A percentile compares a stretch with the other conserved stretches of the same genome.
Evolutionary conservation across 2,888 invertebrate species (phyloP).

Genomic region (Anagyrus pseudococci): DNA sequence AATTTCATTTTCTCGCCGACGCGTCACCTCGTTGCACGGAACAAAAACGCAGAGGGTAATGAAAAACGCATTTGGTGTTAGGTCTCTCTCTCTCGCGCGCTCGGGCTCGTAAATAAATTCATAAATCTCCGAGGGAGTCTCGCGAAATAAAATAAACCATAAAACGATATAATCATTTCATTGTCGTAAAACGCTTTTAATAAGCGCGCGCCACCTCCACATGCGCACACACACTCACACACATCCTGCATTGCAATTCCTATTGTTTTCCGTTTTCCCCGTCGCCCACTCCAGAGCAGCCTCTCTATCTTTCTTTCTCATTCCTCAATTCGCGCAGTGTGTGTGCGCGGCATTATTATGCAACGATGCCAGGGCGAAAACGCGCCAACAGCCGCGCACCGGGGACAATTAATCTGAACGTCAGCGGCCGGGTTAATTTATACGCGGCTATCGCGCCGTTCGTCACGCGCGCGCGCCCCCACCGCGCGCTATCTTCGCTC

Average conservation of each 20-base stretch:
- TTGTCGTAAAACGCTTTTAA: conserved; percentile 34
- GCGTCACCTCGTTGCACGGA: background rate
- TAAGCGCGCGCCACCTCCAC: conserved; percentile 16
- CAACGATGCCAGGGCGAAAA: conserved; percentile 26
- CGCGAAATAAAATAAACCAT: conserved; percentile 31
- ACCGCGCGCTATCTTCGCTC: conserved; percentile 54
- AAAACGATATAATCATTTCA: conserved; percentile 34
- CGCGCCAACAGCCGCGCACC: no score
- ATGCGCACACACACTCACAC: no score
- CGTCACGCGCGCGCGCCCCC: conserved; percentile 48
- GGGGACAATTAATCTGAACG: conserved; percentile 58
- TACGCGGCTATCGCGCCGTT: conserved; percentile 53
- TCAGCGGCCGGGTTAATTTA: conserved; percentile 58
- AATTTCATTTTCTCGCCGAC: conserved; percentile 22
- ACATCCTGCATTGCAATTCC: conserved; percentile 9
- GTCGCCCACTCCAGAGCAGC: no score
- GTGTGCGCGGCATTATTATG: conserved; percentile 23
- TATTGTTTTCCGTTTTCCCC: conserved; percentile 5
- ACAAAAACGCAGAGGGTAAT: conserved; percentile 16
- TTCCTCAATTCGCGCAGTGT: background rate
- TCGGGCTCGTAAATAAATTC: conserved; percentile 34
- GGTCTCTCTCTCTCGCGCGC: no score
- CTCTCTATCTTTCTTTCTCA: background rate
- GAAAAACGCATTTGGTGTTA: conserved; percentile 22
- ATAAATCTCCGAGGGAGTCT: conserved; percentile 35